These are phyloP conservation scores for Eira barbara DNA, from an alignment of 2,113 vertebrate genomes.

Conservation along the genomic window DNA sequence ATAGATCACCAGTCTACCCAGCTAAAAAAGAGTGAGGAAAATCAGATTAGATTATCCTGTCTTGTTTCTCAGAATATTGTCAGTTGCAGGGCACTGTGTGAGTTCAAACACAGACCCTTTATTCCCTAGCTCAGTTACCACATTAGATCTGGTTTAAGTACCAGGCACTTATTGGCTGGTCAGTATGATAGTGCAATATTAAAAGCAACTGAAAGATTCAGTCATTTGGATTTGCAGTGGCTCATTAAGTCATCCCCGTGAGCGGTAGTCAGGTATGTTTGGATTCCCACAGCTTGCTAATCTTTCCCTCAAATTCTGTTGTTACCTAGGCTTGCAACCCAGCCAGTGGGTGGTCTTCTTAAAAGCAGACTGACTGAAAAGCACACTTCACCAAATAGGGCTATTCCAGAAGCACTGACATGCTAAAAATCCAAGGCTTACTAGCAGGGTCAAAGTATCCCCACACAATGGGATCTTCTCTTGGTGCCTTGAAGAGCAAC, in stretches of 20 bases:
- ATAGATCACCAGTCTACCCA: background rate
- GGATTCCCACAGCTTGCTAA: background rate
- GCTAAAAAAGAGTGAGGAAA: background rate
- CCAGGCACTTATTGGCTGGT: background rate
- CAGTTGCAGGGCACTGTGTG: background rate
- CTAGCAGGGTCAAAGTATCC: background rate
- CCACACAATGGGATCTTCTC: background rate
- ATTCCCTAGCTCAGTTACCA: constrained; percentile 40
- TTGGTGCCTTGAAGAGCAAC: background rate
- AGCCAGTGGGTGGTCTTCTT: background rate
- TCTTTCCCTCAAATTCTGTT: background rate
- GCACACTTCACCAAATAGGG: background rate
- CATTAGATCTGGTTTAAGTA: constrained; percentile 42
- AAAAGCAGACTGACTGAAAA: background rate
- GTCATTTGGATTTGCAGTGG: background rate
- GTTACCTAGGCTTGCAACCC: background rate
- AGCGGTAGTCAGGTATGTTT: background rate
- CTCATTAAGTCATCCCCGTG: background rate
- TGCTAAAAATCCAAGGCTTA: background rate
- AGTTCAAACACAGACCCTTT: constrained; percentile 41
- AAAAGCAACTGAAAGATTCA: constrained; percentile 12
- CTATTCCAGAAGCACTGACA: background rate
- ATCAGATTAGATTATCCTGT: background rate
- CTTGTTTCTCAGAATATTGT: background rate
- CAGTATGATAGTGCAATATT: background rate